Conservation (phyloP, 2,888 invertebrate genomes). For the Luffia ferchaultella region DNA sequence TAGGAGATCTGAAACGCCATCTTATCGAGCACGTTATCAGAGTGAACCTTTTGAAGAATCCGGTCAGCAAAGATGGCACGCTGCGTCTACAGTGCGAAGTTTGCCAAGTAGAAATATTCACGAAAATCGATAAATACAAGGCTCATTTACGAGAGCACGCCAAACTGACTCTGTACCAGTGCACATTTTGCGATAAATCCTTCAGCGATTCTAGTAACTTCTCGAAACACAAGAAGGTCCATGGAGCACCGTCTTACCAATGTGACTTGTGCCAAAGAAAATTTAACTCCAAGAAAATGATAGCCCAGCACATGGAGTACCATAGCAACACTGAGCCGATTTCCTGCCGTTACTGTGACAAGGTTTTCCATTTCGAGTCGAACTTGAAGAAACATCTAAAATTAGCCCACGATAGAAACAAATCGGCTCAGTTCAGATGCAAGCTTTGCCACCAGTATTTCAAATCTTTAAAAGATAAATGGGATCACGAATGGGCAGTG, state of each 20-base stretch:
- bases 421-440: slow-evolving; percentile 30
- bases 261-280: slow-evolving; percentile 54
- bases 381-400: slow-evolving; percentile 50
- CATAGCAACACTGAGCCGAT: slow-evolving; percentile 40
- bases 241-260: slow-evolving; percentile 41
- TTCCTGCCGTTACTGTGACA: slow-evolving; percentile 35
- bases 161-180: slow-evolving; percentile 51
- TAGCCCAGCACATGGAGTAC: slow-evolving; percentile 49
- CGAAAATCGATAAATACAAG: slow-evolving; percentile 47
- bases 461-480: slow-evolving; percentile 42
- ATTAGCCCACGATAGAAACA: slow-evolving; percentile 31
- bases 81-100: slow-evolving; percentile 46
- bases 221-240: slow-evolving; percentile 59
- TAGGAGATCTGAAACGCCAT: slow-evolving; percentile 53
- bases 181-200: slow-evolving; percentile 52
- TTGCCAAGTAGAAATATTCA: slow-evolving; percentile 36
- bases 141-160: slow-evolving; percentile 55
- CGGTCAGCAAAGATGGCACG: slow-evolving; percentile 33
- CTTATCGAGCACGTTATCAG: slow-evolving; percentile 54
- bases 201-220: slow-evolving; percentile 61
- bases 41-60: slow-evolving; percentile 43
- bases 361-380: slow-evolving; percentile 46
- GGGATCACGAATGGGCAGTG: slow-evolving; percentile 55
- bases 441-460: slow-evolving; percentile 37
- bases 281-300: slow-evolving; percentile 57